Evolutionary conservation across 2,797 vertebrate species (phyloP).

Genomic region (Oreochromis grahami): DNA sequence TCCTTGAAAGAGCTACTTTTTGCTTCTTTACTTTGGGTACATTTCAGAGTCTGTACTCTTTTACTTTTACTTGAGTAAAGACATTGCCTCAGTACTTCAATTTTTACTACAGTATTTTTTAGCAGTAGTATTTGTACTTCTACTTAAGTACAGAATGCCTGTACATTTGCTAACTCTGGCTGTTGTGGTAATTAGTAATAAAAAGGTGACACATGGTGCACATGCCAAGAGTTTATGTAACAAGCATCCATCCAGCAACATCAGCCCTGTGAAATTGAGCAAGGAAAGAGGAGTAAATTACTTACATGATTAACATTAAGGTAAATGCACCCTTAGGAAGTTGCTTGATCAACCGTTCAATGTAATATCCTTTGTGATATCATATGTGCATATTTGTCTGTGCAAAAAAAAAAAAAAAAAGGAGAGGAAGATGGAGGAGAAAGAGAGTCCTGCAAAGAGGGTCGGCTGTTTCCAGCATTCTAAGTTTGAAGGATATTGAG

Average conservation of each 20-base stretch:
- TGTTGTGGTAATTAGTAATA: conserved; percentile 40
- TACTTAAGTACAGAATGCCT: background rate
- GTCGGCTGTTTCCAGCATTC: conserved; percentile 29
- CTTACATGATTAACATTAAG: conserved; percentile 40
- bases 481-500: conserved; percentile 55
- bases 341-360: conserved; percentile 38
- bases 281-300: conserved; percentile 30
- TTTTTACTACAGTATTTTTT: background rate
- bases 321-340: conserved; percentile 36
- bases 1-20: background rate
- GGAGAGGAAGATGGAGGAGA: background rate
- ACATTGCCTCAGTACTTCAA: background rate
- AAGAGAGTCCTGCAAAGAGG: background rate
- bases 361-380: conserved; percentile 43
- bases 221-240: background rate
- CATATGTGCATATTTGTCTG: background rate
- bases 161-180: background rate
- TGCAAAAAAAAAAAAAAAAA: background rate
- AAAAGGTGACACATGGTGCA: conserved; percentile 7
- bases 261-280: conserved; percentile 36
- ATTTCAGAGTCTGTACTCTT: background rate
- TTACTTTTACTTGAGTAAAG: background rate
- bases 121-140: background rate
- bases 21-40: background rate
- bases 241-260: background rate